Evolutionary conservation across 1,140 invertebrate species (phyloP).

Genomic region (Tetramorium simillimum): DNA sequence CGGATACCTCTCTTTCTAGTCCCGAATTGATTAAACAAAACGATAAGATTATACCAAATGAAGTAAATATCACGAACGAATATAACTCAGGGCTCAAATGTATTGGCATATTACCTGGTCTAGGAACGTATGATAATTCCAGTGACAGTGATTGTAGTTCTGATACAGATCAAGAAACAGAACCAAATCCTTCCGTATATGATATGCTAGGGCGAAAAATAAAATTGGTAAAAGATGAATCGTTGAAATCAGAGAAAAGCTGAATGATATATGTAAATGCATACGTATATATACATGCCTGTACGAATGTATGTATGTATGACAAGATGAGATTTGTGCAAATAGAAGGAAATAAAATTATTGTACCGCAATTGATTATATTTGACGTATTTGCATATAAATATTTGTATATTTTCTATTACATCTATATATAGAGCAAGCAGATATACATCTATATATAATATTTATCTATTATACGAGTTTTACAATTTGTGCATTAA

Average conservation of each 20-base stretch:
- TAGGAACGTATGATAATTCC: slow-evolving; percentile 91
- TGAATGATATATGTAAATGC: slow-evolving; percentile 64
- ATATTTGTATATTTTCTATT: not conserved
- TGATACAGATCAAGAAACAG: slow-evolving; percentile 86
- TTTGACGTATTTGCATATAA: not conserved
- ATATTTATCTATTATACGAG: not conserved
- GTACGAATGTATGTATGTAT: not conserved
- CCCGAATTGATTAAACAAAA: slow-evolving; percentile 19
- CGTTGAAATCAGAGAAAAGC: slow-evolving; percentile 77
- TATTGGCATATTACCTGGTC: slow-evolving; percentile 91
- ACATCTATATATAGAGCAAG: not conserved
- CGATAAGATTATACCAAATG: slow-evolving; percentile 18
- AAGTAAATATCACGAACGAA: slow-evolving; percentile 28
- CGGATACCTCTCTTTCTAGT: slow-evolving; percentile 22
- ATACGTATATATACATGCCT: not conserved
- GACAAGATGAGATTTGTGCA: slow-evolving; percentile 5
- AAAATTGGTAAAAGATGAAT: slow-evolving; percentile 54
- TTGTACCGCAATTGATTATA: not conserved
- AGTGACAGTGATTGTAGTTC: slow-evolving; percentile 89
- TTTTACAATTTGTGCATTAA: not conserved
- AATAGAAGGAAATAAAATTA: slow-evolving; percentile 1
- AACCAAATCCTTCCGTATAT: slow-evolving; percentile 79
- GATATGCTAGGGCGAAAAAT: slow-evolving; percentile 88
- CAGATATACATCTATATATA: not conserved
- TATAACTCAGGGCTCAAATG: slow-evolving; percentile 86